Conservation (phyloP, 2,797 vertebrate species). For the Pseudotriccus pelzelni region DNA sequence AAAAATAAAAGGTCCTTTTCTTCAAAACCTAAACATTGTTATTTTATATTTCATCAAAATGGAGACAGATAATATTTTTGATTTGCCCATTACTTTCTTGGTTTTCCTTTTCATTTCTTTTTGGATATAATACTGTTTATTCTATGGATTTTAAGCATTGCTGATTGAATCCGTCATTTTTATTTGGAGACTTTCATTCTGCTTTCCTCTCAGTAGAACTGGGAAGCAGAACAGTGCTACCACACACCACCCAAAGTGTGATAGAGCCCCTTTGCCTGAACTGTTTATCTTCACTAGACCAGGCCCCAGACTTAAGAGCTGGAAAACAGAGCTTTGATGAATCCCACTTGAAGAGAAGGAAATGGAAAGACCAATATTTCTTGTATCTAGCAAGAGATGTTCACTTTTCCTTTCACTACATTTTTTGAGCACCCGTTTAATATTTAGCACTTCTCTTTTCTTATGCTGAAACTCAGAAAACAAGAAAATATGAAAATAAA, state of each 20-base stretch:
- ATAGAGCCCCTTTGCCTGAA: background rate
- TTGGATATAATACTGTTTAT: background rate
- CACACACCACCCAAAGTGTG: fast-evolving
- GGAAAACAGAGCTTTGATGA: background rate
- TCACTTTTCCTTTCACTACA: background rate
- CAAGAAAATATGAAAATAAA: background rate
- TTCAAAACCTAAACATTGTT: background rate
- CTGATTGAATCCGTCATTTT: background rate
- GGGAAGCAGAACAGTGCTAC: background rate
- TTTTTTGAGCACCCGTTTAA: background rate
- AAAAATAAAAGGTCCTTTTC: background rate
- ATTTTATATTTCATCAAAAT: background rate
- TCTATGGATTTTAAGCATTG: background rate
- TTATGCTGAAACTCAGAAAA: background rate
- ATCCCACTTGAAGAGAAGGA: background rate
- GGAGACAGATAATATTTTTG: background rate
- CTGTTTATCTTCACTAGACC: fast-evolving
- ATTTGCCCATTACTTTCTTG: background rate
- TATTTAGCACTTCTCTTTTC: background rate
- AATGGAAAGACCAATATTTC: background rate
- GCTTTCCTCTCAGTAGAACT: background rate
- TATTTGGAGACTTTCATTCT: background rate
- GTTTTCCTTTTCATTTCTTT: background rate
- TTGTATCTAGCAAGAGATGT: background rate
- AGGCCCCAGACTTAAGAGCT: fast-evolving